A percentile compares a stretch with the other conserved stretches of the same genome.
Conservation (phyloP, 2,797 vertebrate species). For the Pseudocheirus occidentalis region DNA sequence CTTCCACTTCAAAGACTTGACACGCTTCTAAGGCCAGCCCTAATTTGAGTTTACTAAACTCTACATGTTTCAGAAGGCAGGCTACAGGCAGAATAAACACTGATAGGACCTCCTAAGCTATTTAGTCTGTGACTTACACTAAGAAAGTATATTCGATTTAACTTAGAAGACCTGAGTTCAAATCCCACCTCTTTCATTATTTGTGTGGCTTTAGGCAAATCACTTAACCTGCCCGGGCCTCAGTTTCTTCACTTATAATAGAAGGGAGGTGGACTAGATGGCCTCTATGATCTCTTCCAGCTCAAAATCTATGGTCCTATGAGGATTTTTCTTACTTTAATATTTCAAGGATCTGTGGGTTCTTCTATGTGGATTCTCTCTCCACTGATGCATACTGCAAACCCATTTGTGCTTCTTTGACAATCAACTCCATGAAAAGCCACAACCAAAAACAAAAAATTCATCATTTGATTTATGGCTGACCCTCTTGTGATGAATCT, state of each 20-base stretch:
- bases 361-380: background rate
- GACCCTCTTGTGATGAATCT: background rate
- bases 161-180: background rate
- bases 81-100: background rate
- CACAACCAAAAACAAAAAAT: background rate
- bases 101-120: background rate
- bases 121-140: background rate
- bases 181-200: background rate
- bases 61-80: background rate
- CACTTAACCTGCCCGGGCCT: background rate
- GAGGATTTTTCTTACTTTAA: background rate
- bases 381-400: background rate
- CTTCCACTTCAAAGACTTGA: background rate
- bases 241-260: background rate
- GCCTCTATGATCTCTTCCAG: background rate
- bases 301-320: background rate
- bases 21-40: background rate
- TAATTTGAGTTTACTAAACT: background rate
- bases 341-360: background rate
- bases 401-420: background rate
- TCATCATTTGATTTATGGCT: background rate
- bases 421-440: background rate
- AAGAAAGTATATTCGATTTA: background rate
- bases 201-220: background rate
- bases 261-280: background rate